Conservation (phyloP, 2,113 vertebrate genomes). For the Syngnathoides biaculeatus region DNA sequence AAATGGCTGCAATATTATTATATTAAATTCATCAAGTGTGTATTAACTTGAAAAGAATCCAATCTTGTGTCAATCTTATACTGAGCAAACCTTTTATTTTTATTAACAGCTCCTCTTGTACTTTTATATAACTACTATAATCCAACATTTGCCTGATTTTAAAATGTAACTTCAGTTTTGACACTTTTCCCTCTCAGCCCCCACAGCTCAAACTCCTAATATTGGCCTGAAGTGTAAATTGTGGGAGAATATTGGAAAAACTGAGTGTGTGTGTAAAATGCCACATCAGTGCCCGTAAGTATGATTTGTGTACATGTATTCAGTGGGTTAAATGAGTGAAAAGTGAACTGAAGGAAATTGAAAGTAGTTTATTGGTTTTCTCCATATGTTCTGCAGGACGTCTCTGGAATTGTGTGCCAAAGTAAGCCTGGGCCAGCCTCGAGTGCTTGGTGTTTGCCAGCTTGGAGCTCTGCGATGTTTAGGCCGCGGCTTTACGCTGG, state of each 20-base stretch:
- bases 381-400: slow-evolving; percentile 61
- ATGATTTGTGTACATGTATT: not conserved
- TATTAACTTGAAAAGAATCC: too few relatives aligned
- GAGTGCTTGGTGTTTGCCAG: slow-evolving; percentile 79
- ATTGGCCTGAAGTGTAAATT: slow-evolving; percentile 69
- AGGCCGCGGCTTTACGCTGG: slow-evolving; percentile 71
- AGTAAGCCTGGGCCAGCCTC: slow-evolving; percentile 53
- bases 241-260: slow-evolving; percentile 80
- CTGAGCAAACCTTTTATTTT: too few relatives aligned
- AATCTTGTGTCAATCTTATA: too few relatives aligned
- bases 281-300: slow-evolving; percentile 86
- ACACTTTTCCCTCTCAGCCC: slow-evolving; percentile 19
- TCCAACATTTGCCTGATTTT: too few relatives aligned
- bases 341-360: too few relatives aligned
- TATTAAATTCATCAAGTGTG: too few relatives aligned
- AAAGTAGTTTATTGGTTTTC: not conserved
- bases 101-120: not conserved
- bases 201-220: slow-evolving; percentile 36
- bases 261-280: slow-evolving; percentile 83
- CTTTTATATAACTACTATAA: not conserved
- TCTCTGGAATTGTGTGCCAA: slow-evolving; percentile 78
- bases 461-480: slow-evolving; percentile 79
- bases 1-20: too few relatives aligned
- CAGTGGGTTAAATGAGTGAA: not conserved
- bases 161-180: not conserved